Base-by-base conservation (phyloP, 2,113 vertebrate genomes). In the Gopherus evgoodei region DNA sequence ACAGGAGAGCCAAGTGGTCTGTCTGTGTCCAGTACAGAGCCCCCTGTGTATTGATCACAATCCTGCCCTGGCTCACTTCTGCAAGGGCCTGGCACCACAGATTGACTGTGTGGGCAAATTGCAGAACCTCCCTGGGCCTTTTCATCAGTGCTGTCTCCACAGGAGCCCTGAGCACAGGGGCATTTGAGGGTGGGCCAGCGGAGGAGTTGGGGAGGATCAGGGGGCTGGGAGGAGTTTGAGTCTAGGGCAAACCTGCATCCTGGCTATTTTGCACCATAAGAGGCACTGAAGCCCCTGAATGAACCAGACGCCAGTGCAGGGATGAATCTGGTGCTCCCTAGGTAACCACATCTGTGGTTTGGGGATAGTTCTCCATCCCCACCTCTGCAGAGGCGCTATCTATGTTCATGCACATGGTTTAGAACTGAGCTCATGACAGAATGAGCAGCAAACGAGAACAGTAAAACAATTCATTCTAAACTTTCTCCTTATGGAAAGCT, bases 41-140 rank as follows among this genome's bases (percentile, higher is more conserved):
- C 42, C 72, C 22, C 24, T 4, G 21, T 2, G 8, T 14, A 25
- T 24, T 44, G 38, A 24, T 76, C 72, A 44, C 6, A 12, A 24
- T 24, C 21, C 11, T 24, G 72, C 38, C 38, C n/a, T 44, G 72
- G 38, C 21, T 76, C 38, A 27, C 69, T 22, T 22, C 69, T 21
- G 21, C n/a, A 10, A 75, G 69, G 69, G n/a, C 8, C 69, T 4
- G 35, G 19, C 19, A 11, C 65, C 9, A 4, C n/a, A 38, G 35
- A 38, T 2, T 5, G 59, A 31, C 29, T 16, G 59, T 31, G 29
- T 62, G 29, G 69, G n/a, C n/a, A 75, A 72, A 21, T 19, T 38
- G 69, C 69, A 2, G 10, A 57, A 50, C 24, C 89, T 11, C 52
- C 72, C 14, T 0, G 0, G 0, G 49, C 29, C 24, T 2, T 12